Conservation (phyloP, 2,888 invertebrate genomes). For the Xestoiulus laeticollis region DNA sequence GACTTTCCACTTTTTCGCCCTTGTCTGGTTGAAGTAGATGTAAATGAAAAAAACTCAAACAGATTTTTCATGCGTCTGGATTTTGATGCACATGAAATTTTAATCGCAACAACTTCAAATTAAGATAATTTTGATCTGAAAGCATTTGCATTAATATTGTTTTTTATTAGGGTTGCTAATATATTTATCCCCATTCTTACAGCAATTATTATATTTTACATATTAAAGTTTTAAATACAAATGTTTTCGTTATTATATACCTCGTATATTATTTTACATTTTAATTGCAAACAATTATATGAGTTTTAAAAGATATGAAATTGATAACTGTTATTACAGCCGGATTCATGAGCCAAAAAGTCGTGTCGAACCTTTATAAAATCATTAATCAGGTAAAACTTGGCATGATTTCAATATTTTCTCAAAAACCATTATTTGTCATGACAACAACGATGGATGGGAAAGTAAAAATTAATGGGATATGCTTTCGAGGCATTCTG, state of each 20-base stretch:
- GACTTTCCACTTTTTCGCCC: conserved; percentile 8
- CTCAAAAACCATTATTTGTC: not conserved
- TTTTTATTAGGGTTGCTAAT: not conserved
- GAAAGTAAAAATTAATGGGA: conserved; percentile 1
- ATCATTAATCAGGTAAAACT: not conserved
- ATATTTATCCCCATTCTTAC: too few species aligned
- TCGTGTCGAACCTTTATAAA: not conserved
- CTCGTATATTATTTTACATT: too few species aligned
- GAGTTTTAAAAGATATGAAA: not conserved
- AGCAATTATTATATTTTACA: not conserved
- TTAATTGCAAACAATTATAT: too few species aligned
- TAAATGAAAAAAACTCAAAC: not conserved
- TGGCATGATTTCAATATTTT: not conserved
- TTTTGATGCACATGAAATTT: not conserved
- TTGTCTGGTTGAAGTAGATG: not conserved
- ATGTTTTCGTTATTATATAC: too few species aligned
- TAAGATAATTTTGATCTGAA: not conserved
- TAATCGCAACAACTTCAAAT: not conserved
- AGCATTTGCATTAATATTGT: not conserved
- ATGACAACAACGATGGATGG: not conserved
- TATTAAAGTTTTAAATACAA: not conserved
- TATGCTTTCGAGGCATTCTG: not conserved
- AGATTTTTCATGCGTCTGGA: not conserved
- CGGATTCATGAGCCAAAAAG: not conserved
- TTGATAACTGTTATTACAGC: not conserved